Evolutionary conservation across 1,140 invertebrate genomes (phyloP).

Genomic region (Holcopasites calliopsidis): DNA sequence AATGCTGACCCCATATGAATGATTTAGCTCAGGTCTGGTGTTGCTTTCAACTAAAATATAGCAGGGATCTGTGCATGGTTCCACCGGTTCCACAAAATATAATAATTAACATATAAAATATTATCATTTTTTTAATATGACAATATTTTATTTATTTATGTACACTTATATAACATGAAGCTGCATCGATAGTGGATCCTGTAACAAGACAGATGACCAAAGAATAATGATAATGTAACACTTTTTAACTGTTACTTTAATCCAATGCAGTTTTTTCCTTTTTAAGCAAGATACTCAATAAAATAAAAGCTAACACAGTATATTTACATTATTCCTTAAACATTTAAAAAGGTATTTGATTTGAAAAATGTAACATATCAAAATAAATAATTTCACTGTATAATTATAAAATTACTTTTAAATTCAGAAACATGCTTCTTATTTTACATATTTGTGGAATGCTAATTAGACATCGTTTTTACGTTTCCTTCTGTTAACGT

Average conservation of each 20-base stretch:
- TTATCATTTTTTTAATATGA: too few relatives aligned
- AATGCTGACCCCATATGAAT: too few relatives aligned
- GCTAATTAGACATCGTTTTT: conserved; percentile 17
- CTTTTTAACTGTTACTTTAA: conserved; percentile 18
- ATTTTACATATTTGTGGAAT: conserved; percentile 18
- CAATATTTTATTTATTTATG: conserved; percentile 31
- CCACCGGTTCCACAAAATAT: too few relatives aligned
- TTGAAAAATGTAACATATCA: background rate
- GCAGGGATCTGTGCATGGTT: too few relatives aligned
- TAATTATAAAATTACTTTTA: conserved; percentile 14
- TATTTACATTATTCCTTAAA: conserved; percentile 4
- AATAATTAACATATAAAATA: too few relatives aligned
- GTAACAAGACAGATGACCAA: conserved; percentile 24
- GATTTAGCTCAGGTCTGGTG: too few relatives aligned
- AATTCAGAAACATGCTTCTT: conserved; percentile 20
- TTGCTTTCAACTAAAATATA: too few relatives aligned
- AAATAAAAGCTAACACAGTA: background rate
- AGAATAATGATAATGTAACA: conserved; percentile 47
- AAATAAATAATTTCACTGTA: conserved; percentile 27
- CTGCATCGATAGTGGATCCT: conserved; percentile 41
- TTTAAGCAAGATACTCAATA: background rate
- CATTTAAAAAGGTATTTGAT: conserved; percentile 5
- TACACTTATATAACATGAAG: conserved; percentile 66
- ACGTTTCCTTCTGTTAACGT: conserved; percentile 10
- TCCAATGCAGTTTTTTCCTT: background rate